phyloP scores from a whole-genome alignment of 2,888 invertebrate species.

The Coronaproctus castanopsis region DNA sequence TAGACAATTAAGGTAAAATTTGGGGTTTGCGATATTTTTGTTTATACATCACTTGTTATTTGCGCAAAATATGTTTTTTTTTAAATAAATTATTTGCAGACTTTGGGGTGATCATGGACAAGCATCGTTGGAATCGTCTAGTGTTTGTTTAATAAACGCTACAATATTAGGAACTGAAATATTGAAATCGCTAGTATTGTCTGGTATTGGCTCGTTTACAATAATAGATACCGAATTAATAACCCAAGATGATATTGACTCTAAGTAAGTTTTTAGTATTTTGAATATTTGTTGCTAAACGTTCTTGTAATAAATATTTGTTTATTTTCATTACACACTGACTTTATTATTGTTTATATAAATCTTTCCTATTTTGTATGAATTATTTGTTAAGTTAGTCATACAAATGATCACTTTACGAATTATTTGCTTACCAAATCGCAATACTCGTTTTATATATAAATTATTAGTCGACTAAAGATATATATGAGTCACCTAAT shows the following conservation, averaged over 20 bases:
- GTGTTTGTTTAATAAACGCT: slow-evolving; percentile 84
- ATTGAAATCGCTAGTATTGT: slow-evolving; percentile 81
- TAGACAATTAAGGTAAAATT: slow-evolving; percentile 55
- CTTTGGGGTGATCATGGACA: slow-evolving; percentile 99
- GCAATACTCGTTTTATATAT: too few relatives aligned
- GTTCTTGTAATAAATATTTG: background rate
- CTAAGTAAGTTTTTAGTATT: slow-evolving; percentile 42
- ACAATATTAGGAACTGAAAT: slow-evolving; percentile 85
- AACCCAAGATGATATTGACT: slow-evolving; percentile 76
- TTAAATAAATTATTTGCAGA: slow-evolving; percentile 28
- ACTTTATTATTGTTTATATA: too few relatives aligned
- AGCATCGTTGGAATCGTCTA: slow-evolving; percentile 61
- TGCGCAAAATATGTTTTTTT: background rate
- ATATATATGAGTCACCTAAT: too few relatives aligned
- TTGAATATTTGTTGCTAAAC: background rate
- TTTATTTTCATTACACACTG: background rate
- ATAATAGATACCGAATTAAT: slow-evolving; percentile 77
- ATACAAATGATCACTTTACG: too few relatives aligned
- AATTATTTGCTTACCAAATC: too few relatives aligned
- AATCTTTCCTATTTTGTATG: too few relatives aligned
- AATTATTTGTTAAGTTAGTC: too few relatives aligned
- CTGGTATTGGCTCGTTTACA: slow-evolving; percentile 80
- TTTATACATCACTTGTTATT: background rate
- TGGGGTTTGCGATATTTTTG: too few relatives aligned
- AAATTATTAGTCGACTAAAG: too few relatives aligned